These are phyloP conservation scores for Phalacrocorax carbo DNA, from an alignment of 2,113 vertebrate species.

Conservation along the genomic window DNA sequence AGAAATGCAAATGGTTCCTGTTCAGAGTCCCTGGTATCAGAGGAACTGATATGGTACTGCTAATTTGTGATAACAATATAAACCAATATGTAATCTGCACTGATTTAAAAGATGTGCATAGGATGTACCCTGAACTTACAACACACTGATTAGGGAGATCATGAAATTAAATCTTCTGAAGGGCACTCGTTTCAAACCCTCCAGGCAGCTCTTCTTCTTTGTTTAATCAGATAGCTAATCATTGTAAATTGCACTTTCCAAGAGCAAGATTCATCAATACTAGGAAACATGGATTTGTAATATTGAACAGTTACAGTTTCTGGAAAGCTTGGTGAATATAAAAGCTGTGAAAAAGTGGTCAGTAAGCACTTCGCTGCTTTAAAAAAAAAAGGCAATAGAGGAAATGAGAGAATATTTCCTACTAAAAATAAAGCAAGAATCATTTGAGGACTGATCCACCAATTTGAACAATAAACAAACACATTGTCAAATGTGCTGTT, in stretches of 20 bases:
- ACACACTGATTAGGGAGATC: slow-evolving; percentile 28
- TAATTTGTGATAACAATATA: slow-evolving; percentile 28
- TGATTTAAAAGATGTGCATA: not conserved
- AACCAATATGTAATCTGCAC: slow-evolving; percentile 14
- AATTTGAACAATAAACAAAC: not conserved
- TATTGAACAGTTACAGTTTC: not conserved
- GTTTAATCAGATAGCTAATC: slow-evolving; percentile 40
- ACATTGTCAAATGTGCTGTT: not conserved
- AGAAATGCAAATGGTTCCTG: slow-evolving; percentile 70
- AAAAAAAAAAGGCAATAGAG: not conserved
- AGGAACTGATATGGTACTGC: slow-evolving; percentile 46
- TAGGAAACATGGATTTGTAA: not conserved
- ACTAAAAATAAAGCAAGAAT: not conserved
- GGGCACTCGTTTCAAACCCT: not conserved
- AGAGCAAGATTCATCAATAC: not conserved
- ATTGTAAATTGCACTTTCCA: not conserved
- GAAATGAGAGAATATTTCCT: not conserved
- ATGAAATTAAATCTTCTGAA: slow-evolving; percentile 12
- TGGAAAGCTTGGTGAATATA: not conserved
- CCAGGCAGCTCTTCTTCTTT: slow-evolving; percentile 7
- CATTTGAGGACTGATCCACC: not conserved
- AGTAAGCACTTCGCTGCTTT: not conserved
- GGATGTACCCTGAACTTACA: not conserved
- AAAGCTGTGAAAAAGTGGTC: not conserved
- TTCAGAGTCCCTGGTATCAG: slow-evolving; percentile 45